A percentile compares a stretch with the other conserved stretches of the same genome.
These are phyloP conservation scores for Chironomus riparius DNA, from an alignment of 2,888 invertebrate genomes.

Conservation along the genomic window DNA sequence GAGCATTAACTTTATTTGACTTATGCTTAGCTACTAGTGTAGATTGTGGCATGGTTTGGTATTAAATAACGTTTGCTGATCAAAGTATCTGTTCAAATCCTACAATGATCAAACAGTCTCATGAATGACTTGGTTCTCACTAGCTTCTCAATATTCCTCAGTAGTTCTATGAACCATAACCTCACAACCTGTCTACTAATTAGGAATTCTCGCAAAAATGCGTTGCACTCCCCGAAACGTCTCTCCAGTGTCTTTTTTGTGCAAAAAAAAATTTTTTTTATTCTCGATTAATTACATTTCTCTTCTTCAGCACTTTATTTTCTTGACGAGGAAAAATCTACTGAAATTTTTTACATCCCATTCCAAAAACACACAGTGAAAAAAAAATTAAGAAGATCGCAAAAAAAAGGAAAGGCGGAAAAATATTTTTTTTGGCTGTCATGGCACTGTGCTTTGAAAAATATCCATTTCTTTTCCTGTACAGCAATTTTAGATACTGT, in stretches of 20 bases:
- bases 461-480: slow-evolving; percentile 8
- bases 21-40: no score
- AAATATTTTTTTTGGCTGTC: slow-evolving; percentile 7
- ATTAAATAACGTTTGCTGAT: no score
- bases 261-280: background rate
- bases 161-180: no score
- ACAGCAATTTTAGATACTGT: background rate
- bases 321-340: slow-evolving; percentile 21
- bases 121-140: no score
- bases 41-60: no score
- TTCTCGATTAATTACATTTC: slow-evolving; percentile 20
- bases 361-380: background rate
- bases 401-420: background rate
- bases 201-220: no score
- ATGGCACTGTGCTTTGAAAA: slow-evolving; percentile 16
- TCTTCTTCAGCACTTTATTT: slow-evolving; percentile 18
- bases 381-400: no score
- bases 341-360: background rate
- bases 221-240: background rate
- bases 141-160: no score
- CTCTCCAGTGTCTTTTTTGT: background rate
- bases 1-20: no score
- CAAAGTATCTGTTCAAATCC: no score
- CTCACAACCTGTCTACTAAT: no score
- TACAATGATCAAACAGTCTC: no score